Conservation (phyloP, 2,888 invertebrate genomes). For the Stenodera caucasica region DNA sequence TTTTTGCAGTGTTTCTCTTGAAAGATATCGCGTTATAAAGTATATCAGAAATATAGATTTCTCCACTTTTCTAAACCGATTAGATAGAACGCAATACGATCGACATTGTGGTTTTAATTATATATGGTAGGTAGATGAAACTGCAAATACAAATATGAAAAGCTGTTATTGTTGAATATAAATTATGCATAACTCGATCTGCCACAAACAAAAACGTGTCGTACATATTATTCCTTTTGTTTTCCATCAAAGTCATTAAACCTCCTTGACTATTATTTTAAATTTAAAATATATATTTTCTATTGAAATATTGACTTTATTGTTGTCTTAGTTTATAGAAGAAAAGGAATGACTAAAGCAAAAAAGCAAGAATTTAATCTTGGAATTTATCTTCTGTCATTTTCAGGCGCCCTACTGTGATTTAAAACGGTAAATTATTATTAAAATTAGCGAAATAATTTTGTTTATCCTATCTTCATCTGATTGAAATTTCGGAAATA, state of each 20-base stretch:
- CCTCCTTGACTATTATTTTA: conserved; percentile 8
- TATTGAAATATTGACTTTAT: not conserved
- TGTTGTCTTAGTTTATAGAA: not conserved
- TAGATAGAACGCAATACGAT: too few relatives aligned
- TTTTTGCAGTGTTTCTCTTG: too few relatives aligned
- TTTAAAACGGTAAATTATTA: conserved; percentile 21
- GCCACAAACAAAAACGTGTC: conserved; percentile 23
- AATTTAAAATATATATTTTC: conserved; percentile 6
- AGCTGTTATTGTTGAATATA: conserved; percentile 8
- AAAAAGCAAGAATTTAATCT: not conserved
- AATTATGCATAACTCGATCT: conserved; percentile 26
- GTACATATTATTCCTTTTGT: conserved; percentile 22
- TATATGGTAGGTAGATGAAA: not conserved
- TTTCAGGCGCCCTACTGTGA: conserved; percentile 8
- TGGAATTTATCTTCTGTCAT: not conserved
- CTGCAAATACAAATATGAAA: conserved; percentile 2
- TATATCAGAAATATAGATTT: too few relatives aligned
- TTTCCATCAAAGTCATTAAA: conserved; percentile 26
- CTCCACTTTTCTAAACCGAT: too few relatives aligned
- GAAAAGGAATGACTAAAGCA: not conserved
- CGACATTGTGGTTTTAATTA: not conserved
- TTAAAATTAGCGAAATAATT: conserved; percentile 19
- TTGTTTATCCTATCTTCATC: conserved; percentile 14
- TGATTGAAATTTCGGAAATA: conserved; percentile 17
- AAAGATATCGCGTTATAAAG: too few relatives aligned